Evolutionary conservation across 2,888 invertebrate genomes (phyloP).

Genomic region (Cheilosia scutellata): DNA sequence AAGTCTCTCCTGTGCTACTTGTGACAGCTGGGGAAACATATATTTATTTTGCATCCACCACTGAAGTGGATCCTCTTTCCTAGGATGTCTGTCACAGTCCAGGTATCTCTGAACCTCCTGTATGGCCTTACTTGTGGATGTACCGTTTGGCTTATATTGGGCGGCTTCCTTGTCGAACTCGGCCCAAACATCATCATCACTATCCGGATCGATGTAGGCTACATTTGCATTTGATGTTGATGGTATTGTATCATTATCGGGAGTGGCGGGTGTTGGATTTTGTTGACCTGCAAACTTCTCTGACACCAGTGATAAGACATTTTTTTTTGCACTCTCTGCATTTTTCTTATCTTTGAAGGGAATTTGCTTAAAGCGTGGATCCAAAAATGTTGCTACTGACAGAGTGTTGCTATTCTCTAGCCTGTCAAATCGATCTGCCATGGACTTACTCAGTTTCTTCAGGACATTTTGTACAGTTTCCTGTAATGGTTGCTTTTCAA

Average conservation of each 20-base stretch:
- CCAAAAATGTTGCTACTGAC: constrained; percentile 4
- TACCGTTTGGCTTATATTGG: background rate
- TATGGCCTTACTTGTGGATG: background rate
- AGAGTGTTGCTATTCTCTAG: background rate
- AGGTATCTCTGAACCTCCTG: background rate
- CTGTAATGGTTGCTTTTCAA: no score
- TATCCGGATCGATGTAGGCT: background rate
- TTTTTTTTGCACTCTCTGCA: constrained; percentile 4
- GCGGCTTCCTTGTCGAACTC: background rate
- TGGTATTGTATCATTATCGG: background rate
- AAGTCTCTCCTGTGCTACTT: constrained; percentile 12
- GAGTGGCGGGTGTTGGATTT: no score
- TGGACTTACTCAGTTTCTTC: no score
- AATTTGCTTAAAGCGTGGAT: constrained; percentile 17
- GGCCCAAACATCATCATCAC: constrained; percentile 1
- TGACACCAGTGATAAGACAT: background rate
- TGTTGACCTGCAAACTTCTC: background rate
- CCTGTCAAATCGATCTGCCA: background rate
- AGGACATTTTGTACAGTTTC: no score
- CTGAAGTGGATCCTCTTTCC: background rate
- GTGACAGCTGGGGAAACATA: constrained; percentile 1
- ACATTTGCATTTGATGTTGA: background rate
- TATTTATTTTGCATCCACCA: constrained; percentile 22
- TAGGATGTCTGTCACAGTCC: background rate
- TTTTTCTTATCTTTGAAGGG: constrained; percentile 1